Conservation (phyloP, 2,797 vertebrate genomes). For the Enteromius anoplus region DNA sequence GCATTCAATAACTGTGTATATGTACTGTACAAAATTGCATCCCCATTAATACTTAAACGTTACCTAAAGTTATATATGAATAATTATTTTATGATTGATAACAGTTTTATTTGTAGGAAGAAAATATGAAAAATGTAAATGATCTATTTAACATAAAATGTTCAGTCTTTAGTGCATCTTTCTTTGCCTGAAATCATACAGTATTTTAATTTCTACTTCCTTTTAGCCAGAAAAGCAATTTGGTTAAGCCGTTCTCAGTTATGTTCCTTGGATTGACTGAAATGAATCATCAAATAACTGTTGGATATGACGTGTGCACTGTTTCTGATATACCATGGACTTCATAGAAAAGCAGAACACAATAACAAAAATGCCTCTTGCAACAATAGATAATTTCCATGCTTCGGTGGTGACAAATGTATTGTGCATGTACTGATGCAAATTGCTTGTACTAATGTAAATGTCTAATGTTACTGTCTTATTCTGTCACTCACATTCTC, state of each 20-base stretch:
- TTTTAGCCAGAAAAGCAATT: conserved; percentile 23
- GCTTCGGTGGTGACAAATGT: conserved; percentile 51
- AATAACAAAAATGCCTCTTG: conserved; percentile 3
- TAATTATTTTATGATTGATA: conserved; percentile 41
- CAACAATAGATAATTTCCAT: conserved; percentile 35
- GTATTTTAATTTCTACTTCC: not conserved
- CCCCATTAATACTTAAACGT: conserved; percentile 23
- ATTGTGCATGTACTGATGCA: conserved; percentile 46
- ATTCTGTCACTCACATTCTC: conserved; percentile 27
- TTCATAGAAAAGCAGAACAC: conserved; percentile 18
- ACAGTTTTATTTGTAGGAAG: conserved; percentile 39
- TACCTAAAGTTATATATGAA: conserved; percentile 19
- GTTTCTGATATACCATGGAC: conserved; percentile 31
- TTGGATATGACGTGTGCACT: conserved; percentile 18
- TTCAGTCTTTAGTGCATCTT: not conserved
- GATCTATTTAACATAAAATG: conserved; percentile 17
- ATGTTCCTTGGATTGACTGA: conserved; percentile 21
- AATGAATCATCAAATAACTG: conserved; percentile 31
- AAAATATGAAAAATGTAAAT: conserved; percentile 30
- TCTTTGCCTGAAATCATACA: not conserved
- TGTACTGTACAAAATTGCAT: not conserved
- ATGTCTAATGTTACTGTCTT: conserved; percentile 28
- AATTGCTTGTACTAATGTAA: conserved; percentile 29
- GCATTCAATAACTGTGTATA: conserved; percentile 31
- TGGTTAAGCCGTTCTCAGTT: conserved; percentile 20